Evolutionary conservation across 1,140 invertebrate genomes (phyloP).

Genomic region (Drosophila serrata): DNA sequence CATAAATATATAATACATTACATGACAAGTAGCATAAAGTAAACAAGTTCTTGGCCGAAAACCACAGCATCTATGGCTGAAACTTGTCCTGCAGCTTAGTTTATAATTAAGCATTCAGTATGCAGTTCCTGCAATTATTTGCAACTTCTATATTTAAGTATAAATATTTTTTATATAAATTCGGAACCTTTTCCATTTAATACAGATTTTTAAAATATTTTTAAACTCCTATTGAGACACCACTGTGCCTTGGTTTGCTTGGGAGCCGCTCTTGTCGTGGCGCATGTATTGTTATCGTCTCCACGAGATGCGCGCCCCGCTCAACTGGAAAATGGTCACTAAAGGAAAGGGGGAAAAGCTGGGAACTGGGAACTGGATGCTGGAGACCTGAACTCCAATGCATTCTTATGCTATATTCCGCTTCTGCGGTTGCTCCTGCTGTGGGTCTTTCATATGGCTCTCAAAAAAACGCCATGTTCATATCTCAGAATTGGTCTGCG

Average conservation of each 20-base stretch:
- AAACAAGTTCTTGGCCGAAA: neutral
- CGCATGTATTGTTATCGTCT: slow-evolving; percentile 76
- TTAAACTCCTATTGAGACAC: neutral
- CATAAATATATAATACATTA: neutral
- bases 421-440: slow-evolving; percentile 17
- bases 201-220: too few species aligned
- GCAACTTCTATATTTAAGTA: too few species aligned
- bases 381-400: slow-evolving; percentile 15
- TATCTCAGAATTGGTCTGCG: slow-evolving; percentile 81
- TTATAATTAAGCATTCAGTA: too few species aligned
- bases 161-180: neutral
- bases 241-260: slow-evolving; percentile 20
- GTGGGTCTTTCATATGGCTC: slow-evolving; percentile 55
- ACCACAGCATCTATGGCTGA: too few species aligned
- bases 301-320: slow-evolving; percentile 49
- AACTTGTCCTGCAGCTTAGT: too few species aligned
- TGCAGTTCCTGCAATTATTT: too few species aligned
- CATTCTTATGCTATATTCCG: slow-evolving; percentile 73
- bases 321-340: slow-evolving; percentile 22
- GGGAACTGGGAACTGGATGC: neutral
- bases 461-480: slow-evolving; percentile 71
- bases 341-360: neutral
- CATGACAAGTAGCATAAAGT: neutral
- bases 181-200: accelerated
- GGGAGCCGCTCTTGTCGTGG: slow-evolving; percentile 55